phyloP scores from a whole-genome alignment of 2,888 invertebrate genomes.

The Drosophila pegasa region DNA sequence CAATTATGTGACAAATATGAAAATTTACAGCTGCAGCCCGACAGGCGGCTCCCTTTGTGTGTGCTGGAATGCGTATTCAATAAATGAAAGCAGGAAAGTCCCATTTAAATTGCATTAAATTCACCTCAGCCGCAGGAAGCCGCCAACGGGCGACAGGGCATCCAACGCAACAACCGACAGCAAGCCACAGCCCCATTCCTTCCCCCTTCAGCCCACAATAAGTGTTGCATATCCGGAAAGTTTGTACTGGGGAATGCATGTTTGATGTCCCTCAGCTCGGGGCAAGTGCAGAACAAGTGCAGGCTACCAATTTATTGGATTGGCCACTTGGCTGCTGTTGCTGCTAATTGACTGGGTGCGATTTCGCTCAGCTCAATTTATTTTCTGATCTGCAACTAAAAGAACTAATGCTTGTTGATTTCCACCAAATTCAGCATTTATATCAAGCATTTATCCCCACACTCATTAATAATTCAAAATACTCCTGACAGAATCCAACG shows the following conservation, averaged over 20 bases:
- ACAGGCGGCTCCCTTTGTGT: background rate
- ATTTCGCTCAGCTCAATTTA: background rate
- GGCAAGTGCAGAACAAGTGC: conserved; percentile 2
- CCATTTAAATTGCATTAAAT: conserved; percentile 49
- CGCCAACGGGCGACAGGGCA: conserved; percentile 7
- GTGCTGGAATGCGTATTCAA: conserved; percentile 28
- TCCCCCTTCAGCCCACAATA: background rate
- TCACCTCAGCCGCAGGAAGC: conserved; percentile 29
- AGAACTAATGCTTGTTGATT: conserved; percentile 4
- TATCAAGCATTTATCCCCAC: background rate
- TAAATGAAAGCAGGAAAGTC: conserved; percentile 46
- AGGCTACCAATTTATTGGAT: conserved; percentile 31
- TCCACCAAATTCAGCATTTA: background rate
- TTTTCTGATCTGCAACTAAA: background rate
- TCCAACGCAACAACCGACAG: conserved; percentile 2
- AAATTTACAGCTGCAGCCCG: conserved; percentile 12
- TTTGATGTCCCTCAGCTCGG: conserved; percentile 10
- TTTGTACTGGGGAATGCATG: conserved; percentile 7
- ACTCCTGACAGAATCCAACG: background rate
- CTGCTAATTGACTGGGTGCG: conserved; percentile 36
- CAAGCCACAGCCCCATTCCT: conserved; percentile 23
- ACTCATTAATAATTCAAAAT: conserved; percentile 30
- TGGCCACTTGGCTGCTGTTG: conserved; percentile 21
- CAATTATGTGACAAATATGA: conserved; percentile 24
- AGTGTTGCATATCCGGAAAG: conserved; percentile 33